These are phyloP conservation scores for Chunga burmeisteri DNA, from an alignment of 2,113 vertebrate species.

Conservation along the genomic window DNA sequence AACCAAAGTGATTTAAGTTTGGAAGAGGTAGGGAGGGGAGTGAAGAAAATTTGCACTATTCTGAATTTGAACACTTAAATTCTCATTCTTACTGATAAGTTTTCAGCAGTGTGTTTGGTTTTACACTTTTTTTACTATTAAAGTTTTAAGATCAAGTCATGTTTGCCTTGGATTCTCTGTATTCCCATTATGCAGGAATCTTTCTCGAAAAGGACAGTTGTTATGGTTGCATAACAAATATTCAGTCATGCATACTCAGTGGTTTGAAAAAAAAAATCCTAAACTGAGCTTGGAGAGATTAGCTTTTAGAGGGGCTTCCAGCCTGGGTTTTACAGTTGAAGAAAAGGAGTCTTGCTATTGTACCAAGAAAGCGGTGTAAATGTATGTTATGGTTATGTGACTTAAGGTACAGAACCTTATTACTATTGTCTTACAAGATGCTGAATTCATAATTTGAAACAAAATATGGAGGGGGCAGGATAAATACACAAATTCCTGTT, in stretches of 20 bases:
- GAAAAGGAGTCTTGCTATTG: not conserved
- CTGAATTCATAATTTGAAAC: not conserved
- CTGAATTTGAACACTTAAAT: slow-evolving; percentile 60
- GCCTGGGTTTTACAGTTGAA: not conserved
- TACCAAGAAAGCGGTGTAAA: not conserved
- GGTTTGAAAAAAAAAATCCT: not conserved
- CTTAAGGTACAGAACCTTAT: not conserved
- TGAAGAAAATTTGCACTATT: slow-evolving; percentile 68
- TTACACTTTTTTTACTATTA: slow-evolving; percentile 81
- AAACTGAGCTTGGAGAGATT: not conserved
- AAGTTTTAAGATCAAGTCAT: slow-evolving; percentile 72
- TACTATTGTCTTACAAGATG: not conserved
- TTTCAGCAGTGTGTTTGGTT: slow-evolving; percentile 70
- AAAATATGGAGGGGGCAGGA: not conserved
- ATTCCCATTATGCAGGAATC: not conserved
- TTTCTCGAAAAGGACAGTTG: not conserved
- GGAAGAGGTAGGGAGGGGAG: slow-evolving; percentile 39
- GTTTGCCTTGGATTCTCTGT: slow-evolving; percentile 4
- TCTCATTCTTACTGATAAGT: slow-evolving; percentile 59
- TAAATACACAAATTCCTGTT: not conserved
- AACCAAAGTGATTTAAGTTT: slow-evolving; percentile 76
- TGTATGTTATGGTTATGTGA: not conserved
- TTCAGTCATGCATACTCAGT: slow-evolving; percentile 35
- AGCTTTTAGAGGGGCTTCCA: not conserved
- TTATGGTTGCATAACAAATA: not conserved